Conservation (phyloP, 2,888 invertebrate genomes). For the Vannuccia rotundouncinata region DNA sequence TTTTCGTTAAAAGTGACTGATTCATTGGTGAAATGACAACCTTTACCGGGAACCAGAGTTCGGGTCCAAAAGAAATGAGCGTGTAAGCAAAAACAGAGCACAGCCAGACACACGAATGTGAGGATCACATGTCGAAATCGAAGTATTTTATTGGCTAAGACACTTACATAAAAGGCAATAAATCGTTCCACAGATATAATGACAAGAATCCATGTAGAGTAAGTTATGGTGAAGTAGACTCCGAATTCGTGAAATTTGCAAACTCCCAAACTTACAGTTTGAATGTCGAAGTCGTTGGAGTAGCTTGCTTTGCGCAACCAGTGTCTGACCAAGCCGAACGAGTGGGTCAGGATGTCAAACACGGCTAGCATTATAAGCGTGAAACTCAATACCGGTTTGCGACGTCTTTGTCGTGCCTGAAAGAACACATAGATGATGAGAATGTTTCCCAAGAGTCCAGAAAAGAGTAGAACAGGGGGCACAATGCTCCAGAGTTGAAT, state of each 20-base stretch:
- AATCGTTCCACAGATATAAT: conserved; percentile 22
- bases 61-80: conserved; percentile 28
- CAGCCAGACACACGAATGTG: background rate
- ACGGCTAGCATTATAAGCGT: conserved; percentile 14
- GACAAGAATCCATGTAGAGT: conserved; percentile 19
- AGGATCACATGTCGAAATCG: background rate
- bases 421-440: conserved; percentile 16
- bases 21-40: background rate
- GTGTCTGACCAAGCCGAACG: background rate
- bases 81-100: background rate
- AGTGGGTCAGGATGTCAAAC: background rate
- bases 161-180: background rate
- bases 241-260: conserved; percentile 27
- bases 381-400: conserved; percentile 24
- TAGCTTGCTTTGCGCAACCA: conserved; percentile 21
- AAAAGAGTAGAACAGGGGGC: background rate
- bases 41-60: background rate
- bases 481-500: background rate
- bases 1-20: background rate
- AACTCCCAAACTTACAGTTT: background rate
- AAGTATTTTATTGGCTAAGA: background rate
- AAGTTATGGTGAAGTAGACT: conserved; percentile 21
- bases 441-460: conserved; percentile 7
- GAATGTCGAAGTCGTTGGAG: background rate
- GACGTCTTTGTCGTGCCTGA: background rate